These are phyloP conservation scores for Saguinus midas DNA, from an alignment of 2,113 vertebrate species.

Conservation along the genomic window DNA sequence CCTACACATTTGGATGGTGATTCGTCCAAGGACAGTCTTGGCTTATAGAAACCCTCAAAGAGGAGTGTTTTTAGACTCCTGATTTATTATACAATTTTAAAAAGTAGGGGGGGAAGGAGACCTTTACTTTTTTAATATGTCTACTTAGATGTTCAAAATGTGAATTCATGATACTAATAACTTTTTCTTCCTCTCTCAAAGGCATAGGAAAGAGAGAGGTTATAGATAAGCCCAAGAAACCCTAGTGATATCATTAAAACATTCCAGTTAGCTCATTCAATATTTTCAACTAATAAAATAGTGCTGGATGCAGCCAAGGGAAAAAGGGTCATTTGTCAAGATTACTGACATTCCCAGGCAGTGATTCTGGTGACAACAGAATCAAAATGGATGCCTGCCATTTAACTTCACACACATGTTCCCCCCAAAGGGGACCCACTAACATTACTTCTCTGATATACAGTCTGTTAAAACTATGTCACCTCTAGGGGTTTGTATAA, in stretches of 20 bases:
- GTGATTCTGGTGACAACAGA: background rate
- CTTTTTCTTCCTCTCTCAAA: background rate
- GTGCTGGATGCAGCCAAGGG: background rate
- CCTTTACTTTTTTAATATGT: background rate
- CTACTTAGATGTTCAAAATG: background rate
- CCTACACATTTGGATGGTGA: background rate
- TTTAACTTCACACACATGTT: background rate
- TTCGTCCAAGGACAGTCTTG: background rate
- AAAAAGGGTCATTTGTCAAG: background rate
- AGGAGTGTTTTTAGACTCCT: background rate
- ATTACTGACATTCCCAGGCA: background rate
- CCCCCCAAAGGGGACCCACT: background rate
- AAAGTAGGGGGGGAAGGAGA: background rate
- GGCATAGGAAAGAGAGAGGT: background rate
- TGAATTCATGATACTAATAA: background rate
- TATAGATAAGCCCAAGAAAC: background rate
- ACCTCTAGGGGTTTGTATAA: background rate
- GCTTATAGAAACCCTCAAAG: background rate
- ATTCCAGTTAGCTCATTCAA: background rate
- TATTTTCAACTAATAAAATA: conserved; percentile 37
- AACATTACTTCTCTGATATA: background rate
- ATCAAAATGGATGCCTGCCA: background rate
- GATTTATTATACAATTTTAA: background rate
- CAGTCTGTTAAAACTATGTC: background rate
- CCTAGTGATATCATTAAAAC: background rate